Evolutionary conservation across 2,113 vertebrate species (phyloP), one percentile per base, ranked within the genome.

Genomic region (Pampusana beccarii): DNA sequence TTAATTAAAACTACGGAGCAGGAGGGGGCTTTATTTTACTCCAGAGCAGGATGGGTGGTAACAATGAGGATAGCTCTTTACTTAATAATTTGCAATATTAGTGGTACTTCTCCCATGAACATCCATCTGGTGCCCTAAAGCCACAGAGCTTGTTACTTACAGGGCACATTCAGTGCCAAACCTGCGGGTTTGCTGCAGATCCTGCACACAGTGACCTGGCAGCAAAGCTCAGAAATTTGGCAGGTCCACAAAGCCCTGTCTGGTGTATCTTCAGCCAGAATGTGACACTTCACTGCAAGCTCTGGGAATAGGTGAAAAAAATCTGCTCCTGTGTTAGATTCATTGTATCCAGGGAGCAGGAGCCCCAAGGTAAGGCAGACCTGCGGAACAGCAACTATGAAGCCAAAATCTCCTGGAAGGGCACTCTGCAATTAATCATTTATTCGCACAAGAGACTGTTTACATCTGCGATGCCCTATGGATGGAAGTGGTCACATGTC

Each of bases 101-200:
- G 38, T 34, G 26, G 36, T 36, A 70, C 29, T 80, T 16, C 66
- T 82, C 44, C 79, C 33, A 34, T 10, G 38, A 75, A 65, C 24
- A 58, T 46, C 87, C 90, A 69, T 28, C 70, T 92, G 95, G 69
- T 71, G 51, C 67, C 80, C 6, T 2, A 73, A 40, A 88, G 28
- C 72, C 62, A 70, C 0, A 0, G 29, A 16, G 10, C 25, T 84
- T 58, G 4, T 58, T 73, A 53, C 36, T 78, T 79, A 51, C 10
- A 62, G 54, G 64, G 67, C 58, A 73, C 0, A 0, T 67, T 81
- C 1, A 0, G 51, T 74, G 56, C 58, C 0, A 3, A 80, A 54
- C 26, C 58, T 26, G 8, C 21, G 53, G 36, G 28, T 36, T 61
- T 65, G 50, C 24, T 77, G 48, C n/a, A 93, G 33, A 86, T 79